Evolutionary conservation across 2,797 vertebrate species (phyloP), one percentile per base, ranked within the genome.

Genomic region (Champsocephalus esox): DNA sequence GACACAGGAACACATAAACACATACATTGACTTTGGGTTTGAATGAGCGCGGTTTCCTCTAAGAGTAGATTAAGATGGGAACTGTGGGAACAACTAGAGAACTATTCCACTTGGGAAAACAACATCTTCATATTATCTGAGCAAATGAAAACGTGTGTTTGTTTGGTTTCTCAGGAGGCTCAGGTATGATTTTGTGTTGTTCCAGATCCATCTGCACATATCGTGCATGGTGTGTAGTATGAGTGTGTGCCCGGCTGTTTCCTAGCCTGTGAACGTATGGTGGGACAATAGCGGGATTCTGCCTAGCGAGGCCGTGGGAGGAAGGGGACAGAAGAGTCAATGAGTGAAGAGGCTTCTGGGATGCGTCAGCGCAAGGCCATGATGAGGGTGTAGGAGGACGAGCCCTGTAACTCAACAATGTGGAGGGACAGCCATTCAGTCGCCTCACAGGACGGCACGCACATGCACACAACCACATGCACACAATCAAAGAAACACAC

Each of bases 321-420:
- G 94, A 92, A 91, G 87, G 83, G 88, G 82, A 93, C 93, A 94
- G 91, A 93, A 75, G 89, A 94, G 91, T 94, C 93, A 94, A 94
- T 93, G 94, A 95, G 91, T 95, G 95, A 95, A 92, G 94, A 94
- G 94, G 92, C 92, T 91, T 94, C 83, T 86, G 90, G 87, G 91
- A 92, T 92, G 92, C 94, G 92, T 95, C 94, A 94, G 83, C 74
- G 43, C 87, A 73, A 87, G 87, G 87, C 92, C 82, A 88, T 88
- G 86, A 89, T 84, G 84, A 88, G 90, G 59, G 88, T 86, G 94
- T 94, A 92, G 94, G 94, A 95, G 91, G 92, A 90, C 50, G 61
- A 67, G 79, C 78, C 77, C 65, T 87, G 49, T 64, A 82, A 79
- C 73, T 74, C 85, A 90, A 92, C 92, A 92, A 93, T 91, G 88